Evolutionary conservation across 2,797 vertebrate genomes (phyloP), one percentile per base, ranked within the genome.

Genomic region (Tragelaphus eurycerus): DNA sequence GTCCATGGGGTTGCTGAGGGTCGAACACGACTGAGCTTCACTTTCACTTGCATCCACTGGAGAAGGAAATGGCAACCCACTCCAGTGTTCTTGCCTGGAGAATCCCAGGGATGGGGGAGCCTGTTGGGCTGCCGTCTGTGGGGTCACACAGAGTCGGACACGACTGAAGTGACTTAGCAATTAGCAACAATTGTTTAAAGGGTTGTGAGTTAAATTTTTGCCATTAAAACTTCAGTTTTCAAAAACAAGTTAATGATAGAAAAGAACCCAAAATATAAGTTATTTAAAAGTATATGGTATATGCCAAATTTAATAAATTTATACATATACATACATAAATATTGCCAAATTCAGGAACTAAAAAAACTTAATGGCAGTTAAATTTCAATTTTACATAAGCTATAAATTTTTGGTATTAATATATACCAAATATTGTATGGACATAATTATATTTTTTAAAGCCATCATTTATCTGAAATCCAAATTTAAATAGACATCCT

Each of bases 331-430:
- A 85, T 16, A 67, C 27, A 92, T 74, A 25, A 50, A 31, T 7
- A 14, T 84, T 94, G 43, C 21, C 38, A 90, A 31, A 71, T 74
- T 96, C 89, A 90, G 16, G 10, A 90, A 83, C 79, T 92, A 59
- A 93, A 93, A 93, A 82, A 81, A 86, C 2, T 71, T 10, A 9
- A 82, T 79, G 27, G 23, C 43, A 91, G 38, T 67, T 93, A 76
- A 93, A 50, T 76, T 88, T 93, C 14, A 85, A 83, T 78, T 95
- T 83, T 67, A 91, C 9, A 52, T 76, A 74, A 89, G 85, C 1
- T 31, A 96, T 84, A 96, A n/a, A 34, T 82, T 90, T 76, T 86
- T 27, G 82, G 13, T 81, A n/a, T 87, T 92, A 89, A 38, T 82
- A 52, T 46, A 8, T 54, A 55, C 23, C 5, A 29, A 79, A 76